Evolutionary conservation across 2,113 vertebrate species (phyloP), one percentile per base, ranked within the genome.

Genomic region (Eublepharis macularius): DNA sequence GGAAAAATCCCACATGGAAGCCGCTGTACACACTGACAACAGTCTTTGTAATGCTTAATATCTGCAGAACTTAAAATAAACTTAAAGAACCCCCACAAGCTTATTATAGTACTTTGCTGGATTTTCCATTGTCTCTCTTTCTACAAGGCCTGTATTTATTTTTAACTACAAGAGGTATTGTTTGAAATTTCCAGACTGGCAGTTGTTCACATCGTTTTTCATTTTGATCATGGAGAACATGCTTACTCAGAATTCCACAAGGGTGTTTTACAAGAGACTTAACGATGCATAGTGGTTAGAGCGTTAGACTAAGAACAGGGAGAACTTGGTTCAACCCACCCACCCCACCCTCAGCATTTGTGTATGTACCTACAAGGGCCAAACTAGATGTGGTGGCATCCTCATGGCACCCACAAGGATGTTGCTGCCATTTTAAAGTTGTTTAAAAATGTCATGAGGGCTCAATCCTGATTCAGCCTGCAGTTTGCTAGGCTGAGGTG

Each of bases 61-160:
- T 66, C 47, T 54, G 19, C 13, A 72, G 39, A 0, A 16, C 81
- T 0, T 1, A 72, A 87, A 77, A 87, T 89, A 90, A 91, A 89
- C 2, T n/a, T 34, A 74, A 65, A 81, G 76, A 49, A 83, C 92
- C 94, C 91, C 92, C 90, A 90, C 77, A 87, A 80, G 49, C n/a
- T 41, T 91, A 93, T 93, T 93, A 32, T 87, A 91, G 88, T 75
- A 76, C 9, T 16, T 34, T n/a, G 81, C 68, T 78, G 74, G 0
- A 81, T 87, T 89, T 85, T 76, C 82, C 57, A 3, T 0, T 47
- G 74, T 13, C 0, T 49, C 0, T 5, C 13, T 5, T 54, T n/a
- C 74, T 80, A 87, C 91, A 66, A 24, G 17, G 1, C 16, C 19
- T 4, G 5, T 4, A n/a, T 24, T 57, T 70, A 69, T 82, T 85